A percentile compares a stretch with the other conserved stretches of the same genome.
Conservation (phyloP, 2,888 invertebrate genomes). For the Mamestra brassicae region DNA sequence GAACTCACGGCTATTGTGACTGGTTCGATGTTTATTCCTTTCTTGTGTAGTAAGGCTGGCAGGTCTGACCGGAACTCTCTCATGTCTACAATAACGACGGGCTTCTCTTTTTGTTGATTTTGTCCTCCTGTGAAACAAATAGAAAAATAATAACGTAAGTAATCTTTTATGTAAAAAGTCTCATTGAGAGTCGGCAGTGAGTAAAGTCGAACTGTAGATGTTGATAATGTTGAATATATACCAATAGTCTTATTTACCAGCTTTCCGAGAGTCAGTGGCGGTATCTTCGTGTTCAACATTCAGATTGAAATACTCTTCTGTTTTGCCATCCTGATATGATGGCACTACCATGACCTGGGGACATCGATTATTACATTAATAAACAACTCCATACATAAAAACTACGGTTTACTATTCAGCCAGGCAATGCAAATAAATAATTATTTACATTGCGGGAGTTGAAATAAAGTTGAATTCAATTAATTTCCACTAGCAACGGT, state of each 20-base stretch:
- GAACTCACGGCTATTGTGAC: constrained; percentile 82
- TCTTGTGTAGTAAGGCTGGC: constrained; percentile 97
- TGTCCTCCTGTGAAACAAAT: constrained; percentile 83
- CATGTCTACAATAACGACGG: constrained; percentile 97
- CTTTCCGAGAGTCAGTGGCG: constrained; percentile 92
- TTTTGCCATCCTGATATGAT: constrained; percentile 96
- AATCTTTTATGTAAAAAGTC: background rate
- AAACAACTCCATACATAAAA: background rate
- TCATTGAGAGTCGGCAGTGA: background rate
- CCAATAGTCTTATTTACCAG: constrained; percentile 80
- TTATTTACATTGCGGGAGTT: no score
- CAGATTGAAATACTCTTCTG: constrained; percentile 90
- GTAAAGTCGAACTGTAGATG: background rate
- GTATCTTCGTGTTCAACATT: constrained; percentile 82
- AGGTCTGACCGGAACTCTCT: constrained; percentile 99
- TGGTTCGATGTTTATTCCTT: constrained; percentile 96
- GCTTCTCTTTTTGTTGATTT: constrained; percentile 80
- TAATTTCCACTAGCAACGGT: no score
- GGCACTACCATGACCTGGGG: constrained; percentile 96
- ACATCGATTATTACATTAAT: constrained; percentile 25
- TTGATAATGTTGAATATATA: background rate
- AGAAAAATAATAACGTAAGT: background rate
- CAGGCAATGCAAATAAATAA: no score
- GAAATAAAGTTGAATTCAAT: no score
- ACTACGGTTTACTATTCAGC: background rate